phyloP scores from a whole-genome alignment of 2,888 invertebrate genomes.

The Sminthurinus aureus region DNA sequence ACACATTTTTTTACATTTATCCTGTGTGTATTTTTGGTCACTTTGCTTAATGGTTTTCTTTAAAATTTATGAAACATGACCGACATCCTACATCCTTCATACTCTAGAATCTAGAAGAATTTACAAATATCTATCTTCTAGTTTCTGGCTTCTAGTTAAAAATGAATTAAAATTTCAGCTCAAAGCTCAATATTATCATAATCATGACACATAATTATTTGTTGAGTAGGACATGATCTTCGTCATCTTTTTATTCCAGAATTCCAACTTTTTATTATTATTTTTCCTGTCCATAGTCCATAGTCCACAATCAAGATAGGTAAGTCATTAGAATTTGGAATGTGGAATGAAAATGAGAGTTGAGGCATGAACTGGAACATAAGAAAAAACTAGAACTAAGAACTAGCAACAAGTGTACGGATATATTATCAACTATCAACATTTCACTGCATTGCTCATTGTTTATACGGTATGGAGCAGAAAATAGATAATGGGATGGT shows the following conservation, averaged over 20 bases:
- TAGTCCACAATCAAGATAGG: not conserved
- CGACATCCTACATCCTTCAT: too few relatives aligned
- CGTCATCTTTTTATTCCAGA: too few relatives aligned
- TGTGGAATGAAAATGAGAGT: not conserved
- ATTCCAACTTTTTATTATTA: too few relatives aligned
- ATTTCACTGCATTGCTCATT: not conserved
- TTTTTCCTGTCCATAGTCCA: not conserved
- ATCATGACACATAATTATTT: not conserved
- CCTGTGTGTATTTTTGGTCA: too few relatives aligned
- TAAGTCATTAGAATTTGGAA: constrained; percentile 15
- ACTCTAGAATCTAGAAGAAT: too few relatives aligned
- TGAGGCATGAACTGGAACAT: not conserved
- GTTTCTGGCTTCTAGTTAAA: not conserved
- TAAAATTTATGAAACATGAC: too few relatives aligned
- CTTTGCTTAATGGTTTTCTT: too few relatives aligned
- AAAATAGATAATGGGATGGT: not conserved
- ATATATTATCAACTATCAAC: not conserved
- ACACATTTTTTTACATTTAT: too few relatives aligned
- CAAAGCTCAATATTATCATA: too few relatives aligned
- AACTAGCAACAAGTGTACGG: not conserved
- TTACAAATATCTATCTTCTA: too few relatives aligned
- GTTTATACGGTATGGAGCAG: not conserved
- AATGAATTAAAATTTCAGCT: constrained; percentile 16
- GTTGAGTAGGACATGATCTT: constrained; percentile 10
- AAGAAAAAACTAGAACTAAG: not conserved